Conservation (phyloP, 2,797 vertebrate genomes). For the Epinephelus coioides region DNA sequence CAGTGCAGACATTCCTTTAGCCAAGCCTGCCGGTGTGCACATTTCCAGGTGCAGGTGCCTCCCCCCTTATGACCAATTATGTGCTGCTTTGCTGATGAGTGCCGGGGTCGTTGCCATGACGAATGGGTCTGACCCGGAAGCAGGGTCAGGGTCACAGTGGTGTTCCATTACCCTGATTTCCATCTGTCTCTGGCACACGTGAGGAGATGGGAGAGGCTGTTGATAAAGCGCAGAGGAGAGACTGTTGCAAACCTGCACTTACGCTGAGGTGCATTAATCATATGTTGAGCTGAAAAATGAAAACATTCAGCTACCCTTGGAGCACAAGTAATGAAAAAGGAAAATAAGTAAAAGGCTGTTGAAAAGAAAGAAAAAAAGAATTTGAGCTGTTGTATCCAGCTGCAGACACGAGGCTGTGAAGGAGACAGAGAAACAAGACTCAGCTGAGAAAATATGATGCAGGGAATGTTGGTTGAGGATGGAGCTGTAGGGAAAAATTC, state of each 20-base stretch:
- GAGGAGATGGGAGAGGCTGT: constrained; percentile 11
- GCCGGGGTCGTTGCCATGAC: constrained; percentile 54
- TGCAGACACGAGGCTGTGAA: constrained; percentile 6
- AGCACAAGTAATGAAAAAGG: constrained; percentile 43
- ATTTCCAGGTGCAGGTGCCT: not conserved
- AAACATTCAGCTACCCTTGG: constrained; percentile 41
- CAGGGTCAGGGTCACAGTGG: constrained; percentile 55
- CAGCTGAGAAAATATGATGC: constrained; percentile 41
- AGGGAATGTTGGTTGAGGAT: constrained; percentile 47
- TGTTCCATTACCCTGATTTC: constrained; percentile 61
- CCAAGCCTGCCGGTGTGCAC: not conserved
- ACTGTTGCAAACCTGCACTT: constrained; percentile 1
- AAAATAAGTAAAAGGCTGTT: constrained; percentile 31
- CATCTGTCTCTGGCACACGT: constrained; percentile 49
- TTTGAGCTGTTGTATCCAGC: constrained; percentile 20
- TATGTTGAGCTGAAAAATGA: constrained; percentile 45
- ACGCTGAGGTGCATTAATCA: constrained; percentile 40
- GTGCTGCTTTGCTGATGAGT: constrained; percentile 43
- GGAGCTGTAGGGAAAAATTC: constrained; percentile 44
- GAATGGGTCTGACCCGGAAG: constrained; percentile 56
- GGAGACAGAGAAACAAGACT: constrained; percentile 10
- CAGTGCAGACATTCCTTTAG: not conserved
- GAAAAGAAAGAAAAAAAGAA: not conserved
- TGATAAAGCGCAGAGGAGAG: constrained; percentile 19
- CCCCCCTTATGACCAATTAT: constrained; percentile 47